Conservation (phyloP, 2,888 invertebrate genomes). For the Hydroisotoma schaefferi region DNA sequence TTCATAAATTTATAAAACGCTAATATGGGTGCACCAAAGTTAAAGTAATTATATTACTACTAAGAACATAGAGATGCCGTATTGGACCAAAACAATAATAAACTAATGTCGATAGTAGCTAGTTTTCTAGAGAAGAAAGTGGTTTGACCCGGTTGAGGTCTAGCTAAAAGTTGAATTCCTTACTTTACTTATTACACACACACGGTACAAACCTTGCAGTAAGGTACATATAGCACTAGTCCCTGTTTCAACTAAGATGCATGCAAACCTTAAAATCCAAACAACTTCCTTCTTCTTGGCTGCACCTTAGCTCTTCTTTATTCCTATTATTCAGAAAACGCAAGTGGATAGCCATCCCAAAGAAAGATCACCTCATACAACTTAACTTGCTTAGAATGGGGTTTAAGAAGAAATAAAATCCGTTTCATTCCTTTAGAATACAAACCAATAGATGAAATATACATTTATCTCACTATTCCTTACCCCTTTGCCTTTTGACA, state of each 20-base stretch:
- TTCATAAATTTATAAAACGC: too few relatives aligned
- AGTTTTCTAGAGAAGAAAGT: conserved; percentile 38
- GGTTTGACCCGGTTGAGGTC: conserved; percentile 45
- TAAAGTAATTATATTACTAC: too few relatives aligned
- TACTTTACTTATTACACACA: too few relatives aligned
- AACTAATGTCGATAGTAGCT: conserved; percentile 10
- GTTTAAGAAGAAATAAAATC: neutral
- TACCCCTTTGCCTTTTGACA: neutral
- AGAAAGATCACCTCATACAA: neutral
- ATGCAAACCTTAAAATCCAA: too few relatives aligned
- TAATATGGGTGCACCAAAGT: too few relatives aligned
- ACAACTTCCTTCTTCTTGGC: neutral
- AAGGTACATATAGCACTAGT: too few relatives aligned
- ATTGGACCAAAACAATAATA: conserved; percentile 5
- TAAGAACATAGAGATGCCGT: too few relatives aligned
- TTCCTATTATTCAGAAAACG: neutral
- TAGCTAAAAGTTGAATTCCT: conserved; percentile 4
- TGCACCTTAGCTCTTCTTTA: neutral
- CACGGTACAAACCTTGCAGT: too few relatives aligned
- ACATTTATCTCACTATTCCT: neutral
- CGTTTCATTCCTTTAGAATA: neutral
- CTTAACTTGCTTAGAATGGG: too few relatives aligned
- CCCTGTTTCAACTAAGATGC: too few relatives aligned
- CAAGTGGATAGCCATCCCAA: neutral
- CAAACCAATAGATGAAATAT: conserved; percentile 3